Base-by-base conservation (phyloP, 1,140 invertebrate species). In the Micrasema minimum region DNA sequence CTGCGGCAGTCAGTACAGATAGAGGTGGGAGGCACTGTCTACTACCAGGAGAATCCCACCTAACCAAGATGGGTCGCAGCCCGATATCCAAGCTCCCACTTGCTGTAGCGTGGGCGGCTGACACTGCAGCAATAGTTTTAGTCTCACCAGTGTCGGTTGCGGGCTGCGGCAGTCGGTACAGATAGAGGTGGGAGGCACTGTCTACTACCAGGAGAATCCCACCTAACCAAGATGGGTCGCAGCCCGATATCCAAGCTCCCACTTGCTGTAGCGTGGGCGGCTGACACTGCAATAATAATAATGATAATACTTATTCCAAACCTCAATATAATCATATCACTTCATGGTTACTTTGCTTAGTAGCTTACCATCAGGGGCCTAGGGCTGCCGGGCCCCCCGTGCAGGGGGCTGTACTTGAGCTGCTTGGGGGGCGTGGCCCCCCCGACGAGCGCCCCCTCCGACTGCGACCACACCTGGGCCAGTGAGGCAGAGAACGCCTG, bases 61-160 rank as follows among this genome's bases (percentile, higher is more conserved):
- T 55, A 93, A 84, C 87, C 89, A 91, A 0, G 92, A 93, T 64
- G 94, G 84, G 77, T 93, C 90, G 78, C 92, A 90, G 77, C 86
- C 86, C 50, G 87, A 87, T 73, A 90, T 89, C 72, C 55, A 26
- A 14, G 71, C 70, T 2, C 73, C 73, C 1, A 61, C 16, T 38
- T 75, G 73, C 67, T 75, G 73, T 26, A 75, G 68, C 7, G 45
- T 65, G 45, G 53, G 41, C 2, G 69, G 69, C 18, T 59, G 59
- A 51, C 73, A 71, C 73, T 75, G 55, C 16, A 74, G 59, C 7
- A 3, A 45, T 12, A n/a, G n/a, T n/a, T n/a, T n/a, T n/a, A n/a
- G n/a, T n/a, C n/a, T n/a, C n/a, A n/a, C n/a, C n/a, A n/a, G n/a
- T n/a, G n/a, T n/a, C n/a, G n/a, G n/a, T n/a, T n/a, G n/a, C n/a